Conservation (phyloP, 2,888 invertebrate genomes). For the Drosophila yooni region DNA sequence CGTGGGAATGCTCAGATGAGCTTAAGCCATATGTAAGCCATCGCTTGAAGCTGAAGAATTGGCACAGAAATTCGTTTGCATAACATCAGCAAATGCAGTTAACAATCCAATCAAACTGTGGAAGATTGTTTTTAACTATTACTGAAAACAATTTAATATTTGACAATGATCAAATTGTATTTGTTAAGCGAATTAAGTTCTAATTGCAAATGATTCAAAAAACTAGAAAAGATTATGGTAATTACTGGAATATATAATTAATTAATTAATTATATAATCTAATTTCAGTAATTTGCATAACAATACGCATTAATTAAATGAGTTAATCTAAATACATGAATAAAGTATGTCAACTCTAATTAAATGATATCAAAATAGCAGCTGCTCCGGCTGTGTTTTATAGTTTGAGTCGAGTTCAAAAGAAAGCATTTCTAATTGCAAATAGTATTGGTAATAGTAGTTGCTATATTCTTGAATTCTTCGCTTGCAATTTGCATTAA, state of each 20-base stretch:
- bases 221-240: background rate
- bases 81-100: background rate
- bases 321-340: background rate
- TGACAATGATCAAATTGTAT: background rate
- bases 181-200: background rate
- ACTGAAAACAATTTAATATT: background rate
- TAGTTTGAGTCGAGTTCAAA: background rate
- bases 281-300: background rate
- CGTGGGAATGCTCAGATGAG: constrained; percentile 1
- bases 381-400: background rate
- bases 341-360: background rate
- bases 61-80: background rate
- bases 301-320: background rate
- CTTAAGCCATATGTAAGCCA: background rate
- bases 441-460: no score
- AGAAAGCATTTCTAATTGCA: background rate
- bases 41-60: background rate
- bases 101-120: background rate
- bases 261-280: no score
- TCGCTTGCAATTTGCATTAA: background rate
- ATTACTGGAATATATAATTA: background rate
- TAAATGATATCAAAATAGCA: background rate
- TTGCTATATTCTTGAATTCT: no score
- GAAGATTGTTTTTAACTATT: background rate
- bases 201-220: background rate